phyloP scores from a whole-genome alignment of 2,888 invertebrate species.

The Eupithecia vulgata region DNA sequence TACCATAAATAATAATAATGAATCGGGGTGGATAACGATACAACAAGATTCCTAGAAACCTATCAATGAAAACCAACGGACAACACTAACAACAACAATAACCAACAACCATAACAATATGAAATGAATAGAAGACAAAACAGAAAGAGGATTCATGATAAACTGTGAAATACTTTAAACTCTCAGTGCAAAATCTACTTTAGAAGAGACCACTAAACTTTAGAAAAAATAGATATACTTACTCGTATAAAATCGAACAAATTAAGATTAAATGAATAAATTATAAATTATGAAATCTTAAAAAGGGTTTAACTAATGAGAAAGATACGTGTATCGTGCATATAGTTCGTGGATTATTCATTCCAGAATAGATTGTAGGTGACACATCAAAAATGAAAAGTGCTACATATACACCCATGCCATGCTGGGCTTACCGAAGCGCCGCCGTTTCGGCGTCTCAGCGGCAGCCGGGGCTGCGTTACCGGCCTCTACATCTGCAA shows the following conservation, averaged over 20 bases:
- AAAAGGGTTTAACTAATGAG: neutral
- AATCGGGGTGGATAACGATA: neutral
- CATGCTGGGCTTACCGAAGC: slow-evolving; percentile 60
- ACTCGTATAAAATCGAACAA: neutral
- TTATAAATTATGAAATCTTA: too few species aligned
- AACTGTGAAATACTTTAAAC: neutral
- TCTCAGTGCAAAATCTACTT: neutral
- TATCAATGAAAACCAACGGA: neutral
- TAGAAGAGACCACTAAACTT: neutral
- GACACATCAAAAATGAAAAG: slow-evolving; percentile 9
- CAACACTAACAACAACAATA: neutral
- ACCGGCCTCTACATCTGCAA: slow-evolving; percentile 75
- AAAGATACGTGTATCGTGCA: neutral
- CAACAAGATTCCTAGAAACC: neutral
- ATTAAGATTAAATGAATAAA: neutral
- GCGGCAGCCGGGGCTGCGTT: slow-evolving; percentile 54
- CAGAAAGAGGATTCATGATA: neutral
- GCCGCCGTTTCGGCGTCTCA: slow-evolving; percentile 45
- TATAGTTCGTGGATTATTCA: neutral
- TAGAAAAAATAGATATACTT: neutral
- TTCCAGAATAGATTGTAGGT: neutral
- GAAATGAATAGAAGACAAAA: neutral
- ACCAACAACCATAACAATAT: neutral
- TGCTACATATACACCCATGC: slow-evolving; percentile 34
- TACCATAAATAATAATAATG: neutral